These are phyloP conservation scores for Cheilinus undulatus DNA, from an alignment of 2,113 vertebrate genomes.

Conservation along the genomic window DNA sequence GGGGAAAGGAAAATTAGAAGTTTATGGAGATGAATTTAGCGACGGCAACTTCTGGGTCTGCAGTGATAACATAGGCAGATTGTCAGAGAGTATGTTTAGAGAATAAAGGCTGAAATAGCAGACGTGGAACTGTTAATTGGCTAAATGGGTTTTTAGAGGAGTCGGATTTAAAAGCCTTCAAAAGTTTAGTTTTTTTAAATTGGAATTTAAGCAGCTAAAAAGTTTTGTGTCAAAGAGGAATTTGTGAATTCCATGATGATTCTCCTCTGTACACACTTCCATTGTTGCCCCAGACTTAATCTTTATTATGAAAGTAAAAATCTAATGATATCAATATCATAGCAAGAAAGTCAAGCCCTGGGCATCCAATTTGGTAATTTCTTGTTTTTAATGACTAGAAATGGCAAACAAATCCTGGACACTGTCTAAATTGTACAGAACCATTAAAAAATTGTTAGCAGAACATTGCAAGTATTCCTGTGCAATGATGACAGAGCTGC, in stretches of 20 bases:
- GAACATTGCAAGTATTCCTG: too few species aligned
- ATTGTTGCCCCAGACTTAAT: background rate
- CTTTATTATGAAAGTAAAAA: too few species aligned
- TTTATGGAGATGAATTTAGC: constrained; percentile 36
- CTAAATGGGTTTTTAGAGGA: background rate
- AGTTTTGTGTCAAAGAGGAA: background rate
- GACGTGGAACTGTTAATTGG: constrained; percentile 12
- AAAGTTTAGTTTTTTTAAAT: background rate
- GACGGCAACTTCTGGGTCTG: constrained; percentile 39
- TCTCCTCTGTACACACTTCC: background rate
- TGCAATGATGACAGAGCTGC: too few species aligned
- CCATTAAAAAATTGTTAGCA: too few species aligned
- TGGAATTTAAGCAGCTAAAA: background rate
- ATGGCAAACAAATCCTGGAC: too few species aligned
- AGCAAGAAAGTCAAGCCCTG: too few species aligned
- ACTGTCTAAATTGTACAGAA: too few species aligned
- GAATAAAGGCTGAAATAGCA: constrained; percentile 47
- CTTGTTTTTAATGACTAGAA: too few species aligned
- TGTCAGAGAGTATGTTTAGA: constrained; percentile 25
- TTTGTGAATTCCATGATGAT: too few species aligned
- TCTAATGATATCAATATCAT: too few species aligned
- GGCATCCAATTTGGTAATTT: too few species aligned
- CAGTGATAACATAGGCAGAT: constrained; percentile 40
- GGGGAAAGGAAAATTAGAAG: constrained; percentile 1
- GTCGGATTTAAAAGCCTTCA: background rate